Percentiles rank a stretch among this genome's conserved stretches.
phyloP scores from a whole-genome alignment of 2,888 invertebrate species.

The Mechanitis mazaeus region DNA sequence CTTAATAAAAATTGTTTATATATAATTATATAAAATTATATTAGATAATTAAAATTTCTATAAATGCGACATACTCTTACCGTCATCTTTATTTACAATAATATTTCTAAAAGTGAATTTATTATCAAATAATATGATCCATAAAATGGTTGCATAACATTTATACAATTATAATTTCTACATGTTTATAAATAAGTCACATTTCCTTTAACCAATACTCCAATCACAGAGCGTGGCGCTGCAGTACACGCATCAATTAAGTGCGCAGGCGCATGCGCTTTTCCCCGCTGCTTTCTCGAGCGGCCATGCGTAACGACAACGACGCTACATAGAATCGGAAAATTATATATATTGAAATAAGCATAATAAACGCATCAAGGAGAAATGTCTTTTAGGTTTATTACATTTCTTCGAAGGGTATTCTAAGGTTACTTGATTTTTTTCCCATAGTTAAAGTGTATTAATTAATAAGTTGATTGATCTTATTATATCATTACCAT shows the following conservation, averaged over 20 bases:
- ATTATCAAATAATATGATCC: conserved; percentile 23
- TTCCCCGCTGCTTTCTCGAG: conserved; percentile 37
- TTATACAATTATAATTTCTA: background rate
- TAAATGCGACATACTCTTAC: too few species aligned
- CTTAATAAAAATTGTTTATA: too few species aligned
- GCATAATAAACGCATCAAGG: too few species aligned
- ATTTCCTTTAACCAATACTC: background rate
- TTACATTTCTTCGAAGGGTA: too few species aligned
- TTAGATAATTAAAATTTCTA: too few species aligned
- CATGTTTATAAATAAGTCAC: background rate
- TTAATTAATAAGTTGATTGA: conserved; percentile 1
- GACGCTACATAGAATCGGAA: conserved; percentile 5
- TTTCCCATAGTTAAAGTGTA: conserved; percentile 10
- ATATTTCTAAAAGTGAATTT: conserved; percentile 5
- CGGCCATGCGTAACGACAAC: conserved; percentile 32
- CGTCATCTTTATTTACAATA: too few species aligned
- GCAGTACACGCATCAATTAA: conserved; percentile 3
- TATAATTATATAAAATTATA: too few species aligned
- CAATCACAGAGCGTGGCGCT: background rate
- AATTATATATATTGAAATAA: background rate
- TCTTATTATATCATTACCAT: conserved; percentile 21
- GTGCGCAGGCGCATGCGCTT: conserved; percentile 12
- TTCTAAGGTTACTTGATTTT: too few species aligned
- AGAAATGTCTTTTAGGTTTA: too few species aligned
- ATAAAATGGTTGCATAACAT: conserved; percentile 4